Evolutionary conservation across 2,888 invertebrate species (phyloP).

Genomic region (Troides oblongomaculatus): DNA sequence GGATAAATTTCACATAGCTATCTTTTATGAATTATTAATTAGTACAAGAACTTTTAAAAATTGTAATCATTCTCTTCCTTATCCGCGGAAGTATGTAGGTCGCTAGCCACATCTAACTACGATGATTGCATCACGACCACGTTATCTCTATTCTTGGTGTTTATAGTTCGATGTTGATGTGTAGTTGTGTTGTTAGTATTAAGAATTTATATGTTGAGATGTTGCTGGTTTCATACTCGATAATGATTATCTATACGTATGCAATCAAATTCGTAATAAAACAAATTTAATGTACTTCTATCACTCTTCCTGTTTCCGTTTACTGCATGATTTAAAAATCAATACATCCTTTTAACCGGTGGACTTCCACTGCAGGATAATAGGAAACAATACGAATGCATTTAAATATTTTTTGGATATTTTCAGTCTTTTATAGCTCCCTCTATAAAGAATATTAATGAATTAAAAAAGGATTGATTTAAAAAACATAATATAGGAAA

Average conservation of each 20-base stretch:
- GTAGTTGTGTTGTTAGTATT: background rate
- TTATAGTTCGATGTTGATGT: conserved; percentile 14
- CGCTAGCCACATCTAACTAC: conserved; percentile 26
- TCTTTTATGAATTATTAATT: background rate
- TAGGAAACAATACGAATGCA: too few relatives aligned
- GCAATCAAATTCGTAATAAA: background rate
- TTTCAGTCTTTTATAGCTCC: too few relatives aligned
- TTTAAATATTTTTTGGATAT: too few relatives aligned
- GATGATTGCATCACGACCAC: conserved; percentile 38
- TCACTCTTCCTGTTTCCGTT: background rate
- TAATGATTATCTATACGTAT: too few relatives aligned
- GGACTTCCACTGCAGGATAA: too few relatives aligned
- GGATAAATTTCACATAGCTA: background rate
- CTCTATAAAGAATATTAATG: too few relatives aligned
- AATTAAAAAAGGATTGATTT: too few relatives aligned
- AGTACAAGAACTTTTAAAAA: background rate
- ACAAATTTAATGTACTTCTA: background rate
- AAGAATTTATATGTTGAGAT: too few relatives aligned
- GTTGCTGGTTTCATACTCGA: too few relatives aligned
- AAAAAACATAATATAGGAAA: too few relatives aligned
- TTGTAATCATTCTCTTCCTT: background rate
- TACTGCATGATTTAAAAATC: background rate
- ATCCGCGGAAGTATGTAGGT: conserved; percentile 11
- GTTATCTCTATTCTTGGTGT: conserved; percentile 39
- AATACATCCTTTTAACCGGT: background rate